Conservation (phyloP, 1,140 invertebrate genomes). For the Drosophila willistoni region DNA sequence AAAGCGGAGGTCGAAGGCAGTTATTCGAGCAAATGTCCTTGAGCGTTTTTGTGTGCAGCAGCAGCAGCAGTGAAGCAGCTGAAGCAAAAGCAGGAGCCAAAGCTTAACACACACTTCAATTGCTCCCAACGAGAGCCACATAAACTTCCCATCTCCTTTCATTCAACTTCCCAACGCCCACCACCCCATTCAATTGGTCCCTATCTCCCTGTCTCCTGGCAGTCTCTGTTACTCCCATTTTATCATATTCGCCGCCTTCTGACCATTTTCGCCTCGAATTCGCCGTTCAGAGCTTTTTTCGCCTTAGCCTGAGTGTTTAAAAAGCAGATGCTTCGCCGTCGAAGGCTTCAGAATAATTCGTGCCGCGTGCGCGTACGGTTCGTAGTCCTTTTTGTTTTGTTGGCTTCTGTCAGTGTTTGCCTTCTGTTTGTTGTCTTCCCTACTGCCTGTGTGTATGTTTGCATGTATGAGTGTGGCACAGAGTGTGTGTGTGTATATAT, state of each 20-base stretch:
- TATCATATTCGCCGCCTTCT: neutral
- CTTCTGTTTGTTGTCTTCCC: slow-evolving; percentile 12
- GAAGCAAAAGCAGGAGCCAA: slow-evolving; percentile 25
- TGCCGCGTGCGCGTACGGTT: slow-evolving; percentile 78
- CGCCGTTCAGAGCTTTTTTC: slow-evolving; percentile 38
- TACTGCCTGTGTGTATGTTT: slow-evolving; percentile 18
- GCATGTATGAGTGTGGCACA: slow-evolving; percentile 9
- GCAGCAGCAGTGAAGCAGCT: neutral
- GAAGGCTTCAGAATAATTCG: slow-evolving; percentile 69
- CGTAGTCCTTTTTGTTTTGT: slow-evolving; percentile 33
- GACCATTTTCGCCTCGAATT: slow-evolving; percentile 33
- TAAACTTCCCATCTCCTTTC: slow-evolving; percentile 62
- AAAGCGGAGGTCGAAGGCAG: slow-evolving; percentile 13
- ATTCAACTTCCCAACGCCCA: neutral
- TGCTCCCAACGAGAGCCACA: slow-evolving; percentile 72
- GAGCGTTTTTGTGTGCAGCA: slow-evolving; percentile 73
- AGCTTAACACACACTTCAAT: slow-evolving; percentile 77
- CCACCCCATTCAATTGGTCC: no score
- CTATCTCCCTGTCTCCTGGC: neutral
- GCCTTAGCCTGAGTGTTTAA: slow-evolving; percentile 37
- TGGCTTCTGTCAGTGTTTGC: neutral
- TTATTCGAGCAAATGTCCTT: slow-evolving; percentile 66
- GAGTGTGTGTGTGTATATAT: slow-evolving; percentile 10
- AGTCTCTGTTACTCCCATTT: neutral
- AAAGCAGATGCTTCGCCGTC: slow-evolving; percentile 54